phyloP scores from a whole-genome alignment of 2,888 invertebrate genomes.

The Euzetes globulus region DNA sequence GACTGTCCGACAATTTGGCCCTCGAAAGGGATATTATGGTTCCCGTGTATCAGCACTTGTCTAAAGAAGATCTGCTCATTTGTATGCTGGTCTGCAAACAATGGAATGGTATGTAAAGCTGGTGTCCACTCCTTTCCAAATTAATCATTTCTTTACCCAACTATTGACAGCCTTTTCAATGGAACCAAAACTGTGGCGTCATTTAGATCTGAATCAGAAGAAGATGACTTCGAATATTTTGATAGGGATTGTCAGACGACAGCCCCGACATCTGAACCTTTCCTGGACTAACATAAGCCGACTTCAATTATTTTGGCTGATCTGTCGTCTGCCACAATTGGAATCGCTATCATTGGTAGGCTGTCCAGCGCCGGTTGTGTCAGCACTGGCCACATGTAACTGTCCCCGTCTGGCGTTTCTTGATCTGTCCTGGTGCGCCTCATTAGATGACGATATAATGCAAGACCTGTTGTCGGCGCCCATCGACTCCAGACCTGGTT shows the following conservation, averaged over 20 bases:
- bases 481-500: constrained; percentile 66
- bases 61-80: constrained; percentile 54
- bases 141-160: neutral
- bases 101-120: constrained; percentile 59
- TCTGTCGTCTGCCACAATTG: constrained; percentile 72
- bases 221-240: constrained; percentile 56
- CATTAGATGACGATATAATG: constrained; percentile 72
- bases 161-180: constrained; percentile 57
- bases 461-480: constrained; percentile 78
- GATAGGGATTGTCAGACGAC: constrained; percentile 75
- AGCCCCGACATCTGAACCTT: constrained; percentile 72
- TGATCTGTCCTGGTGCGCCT: constrained; percentile 77
- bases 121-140: neutral
- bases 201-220: constrained; percentile 63
- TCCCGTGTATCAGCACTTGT: constrained; percentile 49
- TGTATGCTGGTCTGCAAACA: constrained; percentile 68
- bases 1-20: constrained; percentile 39
- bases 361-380: constrained; percentile 49
- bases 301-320: constrained; percentile 83
- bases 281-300: constrained; percentile 83
- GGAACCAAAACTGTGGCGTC: constrained; percentile 74
- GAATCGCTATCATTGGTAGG: constrained; percentile 68
- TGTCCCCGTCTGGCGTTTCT: constrained; percentile 67
- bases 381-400: constrained; percentile 54
- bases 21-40: constrained; percentile 47